Base-by-base conservation (phyloP, 2,888 invertebrate species). In the Drosophila fungiperda region DNA sequence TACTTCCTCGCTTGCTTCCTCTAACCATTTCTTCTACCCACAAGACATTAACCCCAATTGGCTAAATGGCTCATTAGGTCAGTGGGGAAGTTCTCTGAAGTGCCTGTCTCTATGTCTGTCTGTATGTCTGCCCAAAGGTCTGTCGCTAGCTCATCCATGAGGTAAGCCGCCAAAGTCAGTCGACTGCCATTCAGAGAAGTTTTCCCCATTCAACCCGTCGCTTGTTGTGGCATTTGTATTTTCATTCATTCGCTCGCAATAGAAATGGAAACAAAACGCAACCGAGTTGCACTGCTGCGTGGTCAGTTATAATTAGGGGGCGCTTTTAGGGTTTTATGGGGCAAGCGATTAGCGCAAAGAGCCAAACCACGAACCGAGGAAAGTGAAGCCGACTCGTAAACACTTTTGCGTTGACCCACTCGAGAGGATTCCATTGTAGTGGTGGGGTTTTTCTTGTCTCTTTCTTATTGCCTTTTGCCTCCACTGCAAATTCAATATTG, bases 61-160 rank as follows among this genome's bases (percentile, higher is more conserved):
- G 82, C 87, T 75, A 86, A 92, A 89, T 90, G 91, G 91, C 83
- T 89, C 92, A 91, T 92, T 91, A 89, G 92, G 91, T 91, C 92
- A 91, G 76, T 89, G 83, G 76, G 78, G 71, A 67, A 74, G 59
- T 78, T 78, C 40, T 66, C 50, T 29, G 60, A 57, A 69, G 60
- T 53, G 49, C 50, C 45, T 62, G 32, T 50, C 20, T 26, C 23
- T 55, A 49, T 55, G n/a, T 67, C 35, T 57, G 3, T 54, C 36
- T 42, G 26, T 38, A 59, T 60, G 66, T 62, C 33, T 48, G 68
- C 60, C 26, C 6, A 23, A 35, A 35, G 20, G 35, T 54, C 53
- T 33, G 33, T 59, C 57, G 20, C 53, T 66, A 42, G 52, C 58
- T 68, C 49, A 61, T 72, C 75, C 65, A 72, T 67, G 77, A 73